Evolutionary conservation across 2,888 invertebrate species (phyloP), one percentile per base, ranked within the genome.

Genomic region (Magallana nippona): DNA sequence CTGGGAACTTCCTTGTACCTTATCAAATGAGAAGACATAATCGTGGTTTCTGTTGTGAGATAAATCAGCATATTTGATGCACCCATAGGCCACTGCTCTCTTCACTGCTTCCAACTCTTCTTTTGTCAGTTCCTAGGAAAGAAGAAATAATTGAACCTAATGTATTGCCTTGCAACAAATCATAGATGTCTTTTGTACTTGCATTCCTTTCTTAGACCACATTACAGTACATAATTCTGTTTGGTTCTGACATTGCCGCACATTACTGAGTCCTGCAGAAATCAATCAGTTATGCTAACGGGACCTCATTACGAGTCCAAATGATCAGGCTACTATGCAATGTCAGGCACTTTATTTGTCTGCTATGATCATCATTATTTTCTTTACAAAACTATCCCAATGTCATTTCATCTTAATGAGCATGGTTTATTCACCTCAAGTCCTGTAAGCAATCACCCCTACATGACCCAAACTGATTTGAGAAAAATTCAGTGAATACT

Each of bases 21-120:
- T 98, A 93, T 99, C 98, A 94, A 99, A 99, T 0, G 98, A 99
- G 95, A 99, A 99, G 1, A 99, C 96, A 93, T 99, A 99, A 93
- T 99, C 99, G 93, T 97, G 97, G 84, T 96, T 96, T 86, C 98
- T 96, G 94, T 98, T 98, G 92, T 99, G 98, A 17, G 97, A 97
- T 79, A 99, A 95, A 95, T 99, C 99, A 5, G 99, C 97, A 94
- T 99, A 99, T 94, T 99, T 99, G 84, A 99, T 98, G 93, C 99
- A 99, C 5, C 99, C 98, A 94, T 98, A 99, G 0, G 99, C 99
- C 0, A 99, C 96, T 0, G 98, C 96, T 95, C 98, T 96, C 94
- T 98, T 97, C 0, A 98, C 98, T 79, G 95, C 94, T 90, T 96
- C 96, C 57, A 99, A 94, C 94, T 99, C 98, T 88, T 97, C 96